Evolutionary conservation across 1,140 invertebrate species (phyloP), one percentile per base, ranked within the genome.

Genomic region (Drosophila sechellia): DNA sequence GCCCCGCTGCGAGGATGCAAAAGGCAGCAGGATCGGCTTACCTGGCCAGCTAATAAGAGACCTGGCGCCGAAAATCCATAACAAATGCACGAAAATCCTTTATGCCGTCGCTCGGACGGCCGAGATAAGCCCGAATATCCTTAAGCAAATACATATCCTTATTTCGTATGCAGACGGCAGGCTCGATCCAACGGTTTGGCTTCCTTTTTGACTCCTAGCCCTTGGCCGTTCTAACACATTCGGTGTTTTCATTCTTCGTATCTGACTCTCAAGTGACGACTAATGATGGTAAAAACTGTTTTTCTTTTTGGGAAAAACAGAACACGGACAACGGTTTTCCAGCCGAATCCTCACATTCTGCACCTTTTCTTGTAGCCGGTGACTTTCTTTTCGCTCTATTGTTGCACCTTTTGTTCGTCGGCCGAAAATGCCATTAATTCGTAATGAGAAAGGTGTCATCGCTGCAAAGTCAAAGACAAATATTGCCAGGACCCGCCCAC

Each of bases 51-150:
- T 81, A 83, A 81, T 87, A 87, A 79, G 76, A 68, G 78, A 65
- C 60, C 86, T 90, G 86, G 86, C 86, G 86, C 86, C 86, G 81
- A 90, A 90, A 90, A 90, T 90, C 86, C 85, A 86, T 86, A 86
- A 79, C 66, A 90, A 90, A 90, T 90, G 86, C 81, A 79, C 39
- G 86, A 90, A 90, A 90, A 90, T 79, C 86, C 86, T 86, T 90
- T 90, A 90, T 81, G 66, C 66, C 63, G 68, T 35, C 65, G 66
- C 60, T 60, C 49, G 45, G 40, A 52, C 40, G 40, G 35, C 49
- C 22, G 20, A 65, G 46, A 71, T 71, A 74, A 55, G 70, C 43
- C 70, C 37, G 20, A 8, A 58, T 65, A 74, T 81, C 66, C 63
- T 83, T 79, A 89, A 85, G 83, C 80, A 85, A 85, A 90, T 77